Evolutionary conservation across 2,888 invertebrate genomes (phyloP), one percentile per base, ranked within the genome.

Genomic region (Watsonalla binaria): DNA sequence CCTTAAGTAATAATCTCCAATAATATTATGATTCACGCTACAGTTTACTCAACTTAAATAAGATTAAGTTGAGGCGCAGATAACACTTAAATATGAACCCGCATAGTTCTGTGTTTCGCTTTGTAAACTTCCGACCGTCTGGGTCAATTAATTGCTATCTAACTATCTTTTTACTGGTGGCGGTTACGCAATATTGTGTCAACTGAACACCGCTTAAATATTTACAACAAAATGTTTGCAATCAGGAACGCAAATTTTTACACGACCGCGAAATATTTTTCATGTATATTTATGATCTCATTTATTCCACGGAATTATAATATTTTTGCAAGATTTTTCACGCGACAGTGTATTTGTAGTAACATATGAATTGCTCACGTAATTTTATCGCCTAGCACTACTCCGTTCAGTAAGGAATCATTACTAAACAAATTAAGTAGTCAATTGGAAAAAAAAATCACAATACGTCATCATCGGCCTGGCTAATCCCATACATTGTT

Each of bases 171-270:
- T 48, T 5, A 35, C 11, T 11, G 42, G n/a, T 35, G 0, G 15
- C 11, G 37, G 11, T 49, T 37, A 49, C 15, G 39, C 9, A 39
- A 49, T 49, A 11, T 15, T 46, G 6, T 13, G 6, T 8, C 54
- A 52, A 57, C 1, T 24, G 24, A 24, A 24, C 24, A 52, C 50
- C 33, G 50, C 47, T 53, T 52, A 51, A 49, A 48, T 48, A 48
- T 13, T 37, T 14, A 11, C 13, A 54, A 51, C 46, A 59, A 60
- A 64, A 60, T 55, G 51, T 60, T 52, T 54, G 58, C 70, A 72
- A 72, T 68, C 71, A 63, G 55, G 58, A 63, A 71, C 71, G 71
- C 57, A 60, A 65, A 63, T 72, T 66, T 59, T 66, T 51, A 61
- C 47, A 60, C 55, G 54, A 59, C 54, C 47, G 51, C 60, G 11